Evolutionary conservation across 2,888 invertebrate genomes (phyloP).

Genomic region (Chironomus riparius): DNA sequence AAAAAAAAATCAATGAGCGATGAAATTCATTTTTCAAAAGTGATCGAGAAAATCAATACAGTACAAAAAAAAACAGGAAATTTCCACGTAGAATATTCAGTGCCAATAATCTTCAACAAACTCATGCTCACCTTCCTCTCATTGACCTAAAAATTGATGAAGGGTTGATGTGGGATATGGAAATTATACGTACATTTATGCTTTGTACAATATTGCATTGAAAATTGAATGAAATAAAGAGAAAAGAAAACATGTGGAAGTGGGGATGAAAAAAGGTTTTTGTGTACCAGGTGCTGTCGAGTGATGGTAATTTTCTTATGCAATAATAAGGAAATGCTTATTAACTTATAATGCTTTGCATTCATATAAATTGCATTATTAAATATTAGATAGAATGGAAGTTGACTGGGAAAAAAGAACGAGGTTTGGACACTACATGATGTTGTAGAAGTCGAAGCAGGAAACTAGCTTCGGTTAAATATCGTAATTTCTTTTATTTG

Average conservation of each 20-base stretch:
- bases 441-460: no score
- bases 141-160: conserved; percentile 4
- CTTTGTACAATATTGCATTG: not conserved
- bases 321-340: not conserved
- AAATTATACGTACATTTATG: not conserved
- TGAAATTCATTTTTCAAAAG: conserved; percentile 12
- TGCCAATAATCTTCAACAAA: not conserved
- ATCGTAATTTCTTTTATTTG: no score
- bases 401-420: no score
- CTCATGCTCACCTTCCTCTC: not conserved
- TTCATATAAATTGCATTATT: no score
- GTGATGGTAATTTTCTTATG: not conserved
- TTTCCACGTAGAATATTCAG: not conserved
- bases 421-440: no score
- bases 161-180: not conserved
- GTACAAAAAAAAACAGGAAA: not conserved
- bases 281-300: not conserved
- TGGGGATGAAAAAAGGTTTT: not conserved
- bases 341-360: no score
- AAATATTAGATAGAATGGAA: no score
- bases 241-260: not conserved
- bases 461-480: no score
- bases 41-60: conserved; percentile 15
- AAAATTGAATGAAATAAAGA: no score
- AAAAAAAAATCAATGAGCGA: conserved; percentile 21